Base-by-base conservation (phyloP, 2,888 invertebrate species). In the Apodemia mormo region DNA sequence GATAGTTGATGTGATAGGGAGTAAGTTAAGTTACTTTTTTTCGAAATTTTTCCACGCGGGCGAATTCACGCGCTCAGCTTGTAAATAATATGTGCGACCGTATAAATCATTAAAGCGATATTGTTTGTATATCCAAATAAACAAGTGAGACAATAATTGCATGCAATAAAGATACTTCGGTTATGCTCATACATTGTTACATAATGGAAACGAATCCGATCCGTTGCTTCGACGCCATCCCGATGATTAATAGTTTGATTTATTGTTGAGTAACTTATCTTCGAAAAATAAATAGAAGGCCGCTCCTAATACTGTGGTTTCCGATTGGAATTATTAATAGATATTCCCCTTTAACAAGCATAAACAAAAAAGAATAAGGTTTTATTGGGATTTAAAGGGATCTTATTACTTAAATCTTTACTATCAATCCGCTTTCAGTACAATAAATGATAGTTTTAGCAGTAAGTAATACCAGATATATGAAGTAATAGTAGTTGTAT, bases 211-310 rank as follows among this genome's bases (percentile, higher is more conserved):
- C 30, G 58, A 61, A 61, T 61, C 61, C 30, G 61, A 61, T 33
- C 30, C 14, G 29, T 29, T 56, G 56, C 22, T 52, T 58, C 29
- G 58, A 22, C 61, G 61, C 33, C 61, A 14, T 61, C 61, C 33
- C 33, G 61, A 65, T 73, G 73, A 74, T 75, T 74, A 73, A 75
- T 74, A 71, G 73, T 71, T 71, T 75, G 73, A 75, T 74, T 75
- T 74, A 73, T 72, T 72, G 69, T 68, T 71, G 68, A 71, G 72
- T 72, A 74, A 74, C 72, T 74, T 73, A 72, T 74, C 72, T 71
- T 68, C 68, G 68, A 68, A 70, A 71, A 74, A 70, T 68, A 72
- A 75, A 74, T 71, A 71, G 30, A 33, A 30, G 12, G 33, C 29
- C 58, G 12, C 30, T 58, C 30, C 58, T 58, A n/a, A 30, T 58